These are phyloP conservation scores for Camponotus floridanus DNA, from an alignment of 1,140 invertebrate species.

Conservation along the genomic window DNA sequence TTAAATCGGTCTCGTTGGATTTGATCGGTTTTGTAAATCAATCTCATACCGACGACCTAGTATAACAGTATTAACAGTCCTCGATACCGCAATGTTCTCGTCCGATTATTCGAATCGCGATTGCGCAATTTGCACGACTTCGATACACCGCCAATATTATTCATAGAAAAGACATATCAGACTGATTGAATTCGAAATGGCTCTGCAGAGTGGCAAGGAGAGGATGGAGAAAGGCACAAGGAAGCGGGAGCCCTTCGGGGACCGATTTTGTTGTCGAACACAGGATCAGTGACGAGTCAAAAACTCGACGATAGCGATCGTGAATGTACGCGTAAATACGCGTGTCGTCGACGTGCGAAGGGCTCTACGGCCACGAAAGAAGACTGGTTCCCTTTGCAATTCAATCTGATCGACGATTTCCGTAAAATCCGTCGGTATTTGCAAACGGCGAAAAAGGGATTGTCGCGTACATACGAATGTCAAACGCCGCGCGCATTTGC, in stretches of 20 bases:
- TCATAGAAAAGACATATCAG: slow-evolving; percentile 58
- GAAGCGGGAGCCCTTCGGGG: neutral
- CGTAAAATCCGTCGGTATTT: slow-evolving; percentile 56
- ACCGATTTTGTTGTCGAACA: slow-evolving; percentile 40
- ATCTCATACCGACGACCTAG: slow-evolving; percentile 49
- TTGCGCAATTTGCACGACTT: slow-evolving; percentile 43
- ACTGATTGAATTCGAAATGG: slow-evolving; percentile 63
- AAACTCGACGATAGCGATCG: slow-evolving; percentile 12
- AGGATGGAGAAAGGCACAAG: slow-evolving; percentile 17
- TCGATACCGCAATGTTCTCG: slow-evolving; percentile 42
- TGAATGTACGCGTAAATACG: neutral
- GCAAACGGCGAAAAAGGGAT: slow-evolving; percentile 47
- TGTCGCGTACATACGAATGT: slow-evolving; percentile 28
- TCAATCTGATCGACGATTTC: slow-evolving; percentile 63
- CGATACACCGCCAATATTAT: slow-evolving; percentile 58
- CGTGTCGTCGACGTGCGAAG: neutral
- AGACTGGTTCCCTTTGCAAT: slow-evolving; percentile 63
- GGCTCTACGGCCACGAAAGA: neutral
- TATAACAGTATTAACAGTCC: slow-evolving; percentile 43
- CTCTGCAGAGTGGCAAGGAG: neutral
- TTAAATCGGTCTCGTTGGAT: slow-evolving; percentile 43
- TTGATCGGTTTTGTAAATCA: slow-evolving; percentile 36
- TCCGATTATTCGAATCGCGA: slow-evolving; percentile 44
- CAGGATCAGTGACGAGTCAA: slow-evolving; percentile 22
- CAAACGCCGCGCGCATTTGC: slow-evolving; percentile 32